A percentile compares a stretch with the other conserved stretches of the same genome.
These are phyloP conservation scores for Shargacucullia verbasci DNA, from an alignment of 2,888 invertebrate genomes.

Conservation along the genomic window DNA sequence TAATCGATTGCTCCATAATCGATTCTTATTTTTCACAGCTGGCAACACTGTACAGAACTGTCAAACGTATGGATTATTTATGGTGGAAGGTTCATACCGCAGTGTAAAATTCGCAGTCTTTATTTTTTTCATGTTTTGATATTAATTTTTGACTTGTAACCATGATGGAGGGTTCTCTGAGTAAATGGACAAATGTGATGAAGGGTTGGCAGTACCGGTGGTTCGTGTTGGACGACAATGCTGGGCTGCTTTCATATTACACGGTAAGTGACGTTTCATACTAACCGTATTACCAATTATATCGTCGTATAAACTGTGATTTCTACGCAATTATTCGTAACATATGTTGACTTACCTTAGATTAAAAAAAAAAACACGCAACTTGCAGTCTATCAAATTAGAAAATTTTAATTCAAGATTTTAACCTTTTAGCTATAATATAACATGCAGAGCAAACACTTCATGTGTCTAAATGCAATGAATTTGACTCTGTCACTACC, in stretches of 20 bases:
- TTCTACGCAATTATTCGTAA: conserved; percentile 24
- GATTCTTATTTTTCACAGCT: conserved; percentile 49
- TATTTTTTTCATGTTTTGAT: conserved; percentile 78
- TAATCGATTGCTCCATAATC: conserved; percentile 21
- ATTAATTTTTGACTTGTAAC: conserved; percentile 74
- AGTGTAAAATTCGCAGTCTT: conserved; percentile 81
- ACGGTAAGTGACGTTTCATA: conserved; percentile 93
- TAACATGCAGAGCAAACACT: conserved; percentile 1
- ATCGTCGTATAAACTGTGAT: conserved; percentile 21
- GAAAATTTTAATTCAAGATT: conserved; percentile 20
- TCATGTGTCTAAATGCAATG: conserved; percentile 12
- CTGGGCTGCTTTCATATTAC: conserved; percentile 98
- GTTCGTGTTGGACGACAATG: conserved; percentile 99
- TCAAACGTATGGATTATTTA: conserved; percentile 85
- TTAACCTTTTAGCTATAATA: conserved; percentile 13
- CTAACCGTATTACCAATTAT: conserved; percentile 40
- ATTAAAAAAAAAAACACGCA: neutral
- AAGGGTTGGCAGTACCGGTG: conserved; percentile 99
- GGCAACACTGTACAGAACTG: conserved; percentile 65
- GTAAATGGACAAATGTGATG: conserved; percentile 99
- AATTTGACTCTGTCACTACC: conserved; percentile 18
- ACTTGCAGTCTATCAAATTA: too few relatives aligned
- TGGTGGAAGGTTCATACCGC: conserved; percentile 73
- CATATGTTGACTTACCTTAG: neutral
- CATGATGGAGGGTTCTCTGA: conserved; percentile 97